Conservation (phyloP, 2,797 vertebrate genomes). For the Malacoctenus gilli region DNA sequence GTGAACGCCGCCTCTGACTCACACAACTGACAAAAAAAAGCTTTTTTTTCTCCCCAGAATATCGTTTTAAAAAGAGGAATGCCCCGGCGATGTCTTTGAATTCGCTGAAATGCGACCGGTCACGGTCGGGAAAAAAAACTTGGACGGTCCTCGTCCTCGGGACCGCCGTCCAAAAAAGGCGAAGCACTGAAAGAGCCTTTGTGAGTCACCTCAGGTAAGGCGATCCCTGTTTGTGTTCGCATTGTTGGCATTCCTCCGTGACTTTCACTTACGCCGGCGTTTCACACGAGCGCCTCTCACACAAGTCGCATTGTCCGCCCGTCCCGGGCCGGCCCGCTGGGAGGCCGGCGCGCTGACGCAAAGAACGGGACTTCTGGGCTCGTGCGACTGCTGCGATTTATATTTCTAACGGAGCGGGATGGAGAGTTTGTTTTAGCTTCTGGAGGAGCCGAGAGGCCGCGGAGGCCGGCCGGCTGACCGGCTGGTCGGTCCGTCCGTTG, state of each 20-base stretch:
- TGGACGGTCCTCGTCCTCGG: constrained; percentile 12
- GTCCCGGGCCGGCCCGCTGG: not conserved
- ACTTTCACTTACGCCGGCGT: constrained; percentile 34
- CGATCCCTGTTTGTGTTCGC: constrained; percentile 67
- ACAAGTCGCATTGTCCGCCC: constrained; percentile 29
- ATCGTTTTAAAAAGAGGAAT: not conserved
- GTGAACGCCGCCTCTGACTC: no score
- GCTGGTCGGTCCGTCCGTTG: constrained; percentile 19
- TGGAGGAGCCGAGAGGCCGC: not conserved
- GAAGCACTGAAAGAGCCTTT: constrained; percentile 10
- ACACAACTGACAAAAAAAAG: not conserved
- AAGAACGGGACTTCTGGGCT: constrained; percentile 10
- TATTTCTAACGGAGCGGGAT: constrained; percentile 6
- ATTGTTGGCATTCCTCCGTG: constrained; percentile 60
- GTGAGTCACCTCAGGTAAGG: constrained; percentile 43
- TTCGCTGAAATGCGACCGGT: not conserved
- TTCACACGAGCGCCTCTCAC: constrained; percentile 21
- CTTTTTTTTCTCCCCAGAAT: not conserved
- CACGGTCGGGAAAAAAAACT: not conserved
- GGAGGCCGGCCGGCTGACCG: no score
- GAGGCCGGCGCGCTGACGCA: not conserved
- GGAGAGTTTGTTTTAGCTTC: constrained; percentile 26
- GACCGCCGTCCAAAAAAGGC: constrained; percentile 18
- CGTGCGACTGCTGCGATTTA: constrained; percentile 31
- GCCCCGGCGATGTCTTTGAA: not conserved